Conservation (phyloP, 2,113 vertebrate species). For the Saiga tatarica region DNA sequence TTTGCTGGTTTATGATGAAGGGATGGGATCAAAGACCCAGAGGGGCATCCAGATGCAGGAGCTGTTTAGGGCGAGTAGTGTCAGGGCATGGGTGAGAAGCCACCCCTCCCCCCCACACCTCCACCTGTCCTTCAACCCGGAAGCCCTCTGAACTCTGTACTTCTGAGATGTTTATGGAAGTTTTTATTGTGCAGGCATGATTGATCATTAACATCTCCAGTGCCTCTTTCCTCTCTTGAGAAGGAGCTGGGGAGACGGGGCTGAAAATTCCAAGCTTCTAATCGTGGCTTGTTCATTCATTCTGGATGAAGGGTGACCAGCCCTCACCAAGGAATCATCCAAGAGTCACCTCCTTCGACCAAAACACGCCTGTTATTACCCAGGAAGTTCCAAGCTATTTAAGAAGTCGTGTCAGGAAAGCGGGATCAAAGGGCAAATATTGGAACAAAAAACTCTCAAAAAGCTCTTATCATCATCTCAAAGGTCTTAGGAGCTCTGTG, state of each 20-base stretch:
- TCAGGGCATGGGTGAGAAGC: not conserved
- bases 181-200: rapidly evolving
- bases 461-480: not conserved
- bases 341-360: not conserved
- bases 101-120: rapidly evolving
- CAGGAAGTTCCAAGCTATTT: not conserved
- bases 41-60: not conserved
- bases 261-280: not conserved
- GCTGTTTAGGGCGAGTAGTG: rapidly evolving
- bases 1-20: not conserved
- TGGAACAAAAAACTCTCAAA: not conserved
- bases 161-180: not conserved
- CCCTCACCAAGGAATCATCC: not conserved
- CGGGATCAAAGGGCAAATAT: not conserved
- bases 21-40: not conserved
- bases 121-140: rapidly evolving
- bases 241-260: not conserved
- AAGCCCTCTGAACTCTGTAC: too few relatives aligned
- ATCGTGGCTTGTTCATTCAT: not conserved
- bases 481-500: not conserved
- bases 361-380: not conserved
- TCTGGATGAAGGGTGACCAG: not conserved
- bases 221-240: not conserved
- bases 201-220: not conserved
- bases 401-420: not conserved